A percentile compares a stretch with the other conserved stretches of the same genome.
Conservation (phyloP, 2,797 vertebrate species). For the Calcarius lapponicus region DNA sequence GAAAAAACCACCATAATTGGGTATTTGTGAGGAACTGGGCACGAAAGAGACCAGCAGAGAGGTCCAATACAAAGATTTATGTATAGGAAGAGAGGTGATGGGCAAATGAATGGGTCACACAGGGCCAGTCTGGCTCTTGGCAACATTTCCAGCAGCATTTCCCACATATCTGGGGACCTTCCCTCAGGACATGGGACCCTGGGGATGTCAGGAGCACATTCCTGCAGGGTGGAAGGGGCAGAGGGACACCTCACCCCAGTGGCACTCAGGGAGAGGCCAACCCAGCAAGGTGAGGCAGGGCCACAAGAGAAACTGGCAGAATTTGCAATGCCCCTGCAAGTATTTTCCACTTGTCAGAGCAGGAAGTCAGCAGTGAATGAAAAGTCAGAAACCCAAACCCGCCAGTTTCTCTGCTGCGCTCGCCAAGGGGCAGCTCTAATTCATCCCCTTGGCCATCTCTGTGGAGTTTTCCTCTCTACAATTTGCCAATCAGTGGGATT, state of each 20-base stretch:
- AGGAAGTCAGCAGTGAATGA: background rate
- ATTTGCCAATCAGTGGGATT: slow-evolving; percentile 70
- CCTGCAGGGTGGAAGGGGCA: accelerated
- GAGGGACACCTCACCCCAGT: background rate
- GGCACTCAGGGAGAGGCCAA: background rate
- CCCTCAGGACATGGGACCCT: background rate
- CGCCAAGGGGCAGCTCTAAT: slow-evolving; percentile 47
- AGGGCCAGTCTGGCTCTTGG: background rate
- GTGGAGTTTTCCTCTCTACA: slow-evolving; percentile 45
- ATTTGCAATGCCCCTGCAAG: background rate
- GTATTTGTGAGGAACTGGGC: background rate
- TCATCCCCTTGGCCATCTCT: slow-evolving; percentile 24
- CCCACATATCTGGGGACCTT: background rate
- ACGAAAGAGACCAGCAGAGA: background rate
- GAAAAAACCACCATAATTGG: background rate
- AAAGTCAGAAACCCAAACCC: background rate
- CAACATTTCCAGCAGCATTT: background rate
- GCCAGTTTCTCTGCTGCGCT: background rate
- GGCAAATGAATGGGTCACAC: accelerated
- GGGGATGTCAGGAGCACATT: background rate
- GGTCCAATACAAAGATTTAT: background rate
- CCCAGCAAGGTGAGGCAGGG: accelerated
- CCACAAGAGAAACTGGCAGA: background rate
- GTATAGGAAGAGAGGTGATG: background rate
- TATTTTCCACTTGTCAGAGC: background rate